Conservation (phyloP, 2,797 vertebrate genomes). For the Alosa sapidissima region DNA sequence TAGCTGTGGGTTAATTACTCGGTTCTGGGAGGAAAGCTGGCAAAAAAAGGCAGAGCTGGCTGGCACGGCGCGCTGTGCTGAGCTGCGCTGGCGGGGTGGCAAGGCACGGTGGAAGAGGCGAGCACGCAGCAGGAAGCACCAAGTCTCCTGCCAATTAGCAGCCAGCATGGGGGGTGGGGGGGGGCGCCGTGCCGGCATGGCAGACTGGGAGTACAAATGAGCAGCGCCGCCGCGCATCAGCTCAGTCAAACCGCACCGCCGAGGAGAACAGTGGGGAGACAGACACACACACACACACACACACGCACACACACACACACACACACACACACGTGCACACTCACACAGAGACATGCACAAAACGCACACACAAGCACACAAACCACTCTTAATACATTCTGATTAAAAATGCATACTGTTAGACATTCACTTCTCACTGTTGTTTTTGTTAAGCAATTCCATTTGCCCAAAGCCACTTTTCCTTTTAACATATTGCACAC, state of each 20-base stretch:
- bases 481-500: conserved; percentile 43
- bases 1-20: conserved; percentile 99
- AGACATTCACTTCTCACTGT: conserved; percentile 50
- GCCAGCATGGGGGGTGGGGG: conserved; percentile 62
- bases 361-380: background rate
- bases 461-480: conserved; percentile 49
- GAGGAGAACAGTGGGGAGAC: conserved; percentile 19
- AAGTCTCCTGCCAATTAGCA: conserved; percentile 82
- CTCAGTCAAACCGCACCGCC: conserved; percentile 45
- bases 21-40: conserved; percentile 73
- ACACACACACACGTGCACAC: background rate
- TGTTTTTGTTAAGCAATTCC: conserved; percentile 56
- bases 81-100: conserved; percentile 69
- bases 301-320: conserved; percentile 4
- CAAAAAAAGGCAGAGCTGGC: conserved; percentile 48
- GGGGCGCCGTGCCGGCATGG: conserved; percentile 69
- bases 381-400: conserved; percentile 50
- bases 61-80: conserved; percentile 37
- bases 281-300: background rate
- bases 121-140: conserved; percentile 79
- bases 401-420: conserved; percentile 59
- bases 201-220: conserved; percentile 77
- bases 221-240: conserved; percentile 61
- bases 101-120: conserved; percentile 70
- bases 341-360: background rate